Conservation (phyloP, 2,888 invertebrate species). For the Alloscopus bannaensis region DNA sequence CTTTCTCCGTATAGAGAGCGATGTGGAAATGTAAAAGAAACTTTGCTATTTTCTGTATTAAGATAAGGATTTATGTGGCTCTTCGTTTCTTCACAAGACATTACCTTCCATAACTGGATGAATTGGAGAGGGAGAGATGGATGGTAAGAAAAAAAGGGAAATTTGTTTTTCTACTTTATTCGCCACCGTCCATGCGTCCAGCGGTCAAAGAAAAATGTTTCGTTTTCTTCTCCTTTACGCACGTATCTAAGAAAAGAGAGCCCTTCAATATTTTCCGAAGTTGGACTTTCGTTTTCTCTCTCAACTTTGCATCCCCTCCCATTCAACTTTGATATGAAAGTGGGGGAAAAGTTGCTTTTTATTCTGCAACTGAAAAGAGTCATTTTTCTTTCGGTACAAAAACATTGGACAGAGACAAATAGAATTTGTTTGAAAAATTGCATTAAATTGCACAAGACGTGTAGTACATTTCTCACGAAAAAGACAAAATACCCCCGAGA, state of each 20-base stretch:
- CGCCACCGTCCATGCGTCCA: not conserved
- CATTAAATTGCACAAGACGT: constrained; percentile 34
- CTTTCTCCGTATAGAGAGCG: not conserved
- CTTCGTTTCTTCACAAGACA: constrained; percentile 27
- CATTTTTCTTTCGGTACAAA: constrained; percentile 25
- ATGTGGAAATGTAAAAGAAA: too few species aligned
- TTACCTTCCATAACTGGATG: constrained; percentile 32
- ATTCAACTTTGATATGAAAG: not conserved
- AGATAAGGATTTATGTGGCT: constrained; percentile 34
- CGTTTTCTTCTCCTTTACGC: not conserved
- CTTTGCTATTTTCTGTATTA: constrained; percentile 23
- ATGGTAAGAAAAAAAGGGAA: constrained; percentile 4
- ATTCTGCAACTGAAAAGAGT: constrained; percentile 8
- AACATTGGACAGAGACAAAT: constrained; percentile 31
- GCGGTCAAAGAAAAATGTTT: not conserved
- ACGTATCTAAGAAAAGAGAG: too few species aligned
- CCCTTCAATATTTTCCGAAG: not conserved
- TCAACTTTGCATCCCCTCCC: not conserved
- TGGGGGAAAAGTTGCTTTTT: not conserved
- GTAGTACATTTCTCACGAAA: not conserved
- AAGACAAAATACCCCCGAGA: constrained; percentile 1
- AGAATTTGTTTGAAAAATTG: constrained; percentile 50
- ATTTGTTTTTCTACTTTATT: constrained; percentile 22
- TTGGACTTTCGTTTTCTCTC: not conserved
- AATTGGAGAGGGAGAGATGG: constrained; percentile 23